Evolutionary conservation across 2,113 vertebrate species (phyloP), one percentile per base, ranked within the genome.

Genomic region (Callionymus lyra): DNA sequence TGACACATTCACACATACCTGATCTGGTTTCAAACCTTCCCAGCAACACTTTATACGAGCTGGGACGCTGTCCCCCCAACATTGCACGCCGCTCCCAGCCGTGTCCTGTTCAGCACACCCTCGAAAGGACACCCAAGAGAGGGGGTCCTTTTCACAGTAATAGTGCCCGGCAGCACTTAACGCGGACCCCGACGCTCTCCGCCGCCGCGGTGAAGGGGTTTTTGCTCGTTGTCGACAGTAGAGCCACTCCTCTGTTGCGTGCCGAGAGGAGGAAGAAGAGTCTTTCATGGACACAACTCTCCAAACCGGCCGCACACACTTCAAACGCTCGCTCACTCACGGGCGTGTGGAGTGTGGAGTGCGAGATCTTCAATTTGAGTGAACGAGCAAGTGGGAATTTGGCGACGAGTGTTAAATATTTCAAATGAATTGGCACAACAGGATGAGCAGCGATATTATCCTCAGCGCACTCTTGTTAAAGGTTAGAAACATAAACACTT

Each of bases 101-200:
- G 74, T 61, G 70, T 74, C 62, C 75, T 46, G 68, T 74, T 80
- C 60, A 75, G 73, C 63, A 66, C 65, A 71, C 71, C 72, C 71
- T 77, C 77, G 63, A 82, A 82, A 79, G 77, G 77, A 79, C 77
- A 80, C 72, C 77, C 75, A 63, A 16, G 80, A 79, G 75, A 80
- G 77, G 75, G n/a, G 57, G 72, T 79, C 67, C 75, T 80, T 79
- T 79, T 82, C 72, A 75, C 67, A 53, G 80, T 82, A 82, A 79
- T 75, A 80, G 75, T 76, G 65, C 66, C 63, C 66, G 16, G 73
- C 71, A 77, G 75, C 73, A 77, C 80, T 82, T 80, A 74, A 47
- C 33, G n/a, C 9, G 38, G 69, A 74, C 77, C 80, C 49, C 4
- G 56, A 63, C 58, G 75, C 56, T 76, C 75, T 78, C 74, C 68